These are phyloP conservation scores for Abrostola triplasia DNA, from an alignment of 2,888 invertebrate species.

Conservation along the genomic window DNA sequence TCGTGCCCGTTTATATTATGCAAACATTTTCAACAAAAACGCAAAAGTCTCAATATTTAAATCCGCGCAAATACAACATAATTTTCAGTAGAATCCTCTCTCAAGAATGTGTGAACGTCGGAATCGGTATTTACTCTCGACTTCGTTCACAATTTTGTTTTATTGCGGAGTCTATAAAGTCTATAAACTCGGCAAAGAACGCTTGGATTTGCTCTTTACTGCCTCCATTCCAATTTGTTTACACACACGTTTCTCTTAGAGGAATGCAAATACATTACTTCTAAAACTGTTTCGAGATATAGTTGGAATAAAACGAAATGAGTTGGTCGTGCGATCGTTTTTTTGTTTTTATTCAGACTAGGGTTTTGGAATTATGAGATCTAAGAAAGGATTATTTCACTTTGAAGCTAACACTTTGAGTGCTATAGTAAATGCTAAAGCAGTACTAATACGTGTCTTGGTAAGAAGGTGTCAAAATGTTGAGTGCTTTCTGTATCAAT, in stretches of 20 bases:
- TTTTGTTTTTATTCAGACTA: neutral
- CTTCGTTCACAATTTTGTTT: conserved; percentile 38
- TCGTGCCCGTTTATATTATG: neutral
- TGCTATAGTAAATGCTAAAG: no score
- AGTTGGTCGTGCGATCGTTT: conserved; percentile 2
- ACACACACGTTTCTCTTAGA: conserved; percentile 9
- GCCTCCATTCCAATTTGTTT: conserved; percentile 22
- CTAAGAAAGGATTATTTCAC: no score
- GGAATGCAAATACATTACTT: conserved; percentile 9
- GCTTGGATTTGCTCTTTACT: conserved; percentile 33
- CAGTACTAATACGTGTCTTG: no score
- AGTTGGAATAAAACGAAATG: neutral
- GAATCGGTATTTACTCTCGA: conserved; percentile 26
- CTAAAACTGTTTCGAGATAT: conserved; percentile 13
- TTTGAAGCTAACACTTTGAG: no score
- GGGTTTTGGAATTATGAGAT: neutral
- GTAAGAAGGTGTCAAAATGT: no score
- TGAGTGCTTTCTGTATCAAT: no score
- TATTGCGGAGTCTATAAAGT: conserved; percentile 39
- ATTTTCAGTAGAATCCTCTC: conserved; percentile 12
- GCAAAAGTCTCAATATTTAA: conserved; percentile 4
- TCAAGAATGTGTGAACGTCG: conserved; percentile 21
- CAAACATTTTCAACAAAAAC: neutral
- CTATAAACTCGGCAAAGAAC: conserved; percentile 36
- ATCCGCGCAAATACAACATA: conserved; percentile 15